Evolutionary conservation across 2,113 vertebrate genomes (phyloP).

Genomic region (Crotalus viridis): DNA sequence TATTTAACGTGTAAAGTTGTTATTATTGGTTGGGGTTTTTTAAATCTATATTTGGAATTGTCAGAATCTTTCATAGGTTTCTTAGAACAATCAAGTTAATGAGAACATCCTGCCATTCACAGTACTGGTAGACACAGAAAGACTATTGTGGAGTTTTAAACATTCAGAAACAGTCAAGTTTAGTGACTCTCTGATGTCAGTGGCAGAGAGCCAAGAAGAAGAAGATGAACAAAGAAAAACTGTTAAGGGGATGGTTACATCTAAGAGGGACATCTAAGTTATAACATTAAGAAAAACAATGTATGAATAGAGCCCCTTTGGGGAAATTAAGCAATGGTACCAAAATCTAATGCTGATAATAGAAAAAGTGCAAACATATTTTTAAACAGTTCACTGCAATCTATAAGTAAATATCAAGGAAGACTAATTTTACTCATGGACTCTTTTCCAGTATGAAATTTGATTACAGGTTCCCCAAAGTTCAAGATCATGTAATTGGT

Average conservation of each 20-base stretch:
- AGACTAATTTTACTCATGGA: constrained; percentile 15
- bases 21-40: neutral
- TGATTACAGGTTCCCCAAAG: constrained; percentile 15
- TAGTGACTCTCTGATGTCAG: constrained; percentile 21
- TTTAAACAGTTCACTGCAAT: constrained; percentile 13
- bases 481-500: constrained; percentile 10
- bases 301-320: constrained; percentile 30
- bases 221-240: constrained; percentile 8
- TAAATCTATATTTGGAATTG: neutral
- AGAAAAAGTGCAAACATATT: constrained; percentile 2
- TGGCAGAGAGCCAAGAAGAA: constrained; percentile 28
- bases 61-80: neutral
- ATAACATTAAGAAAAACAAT: constrained; percentile 1
- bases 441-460: constrained; percentile 31
- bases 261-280: neutral
- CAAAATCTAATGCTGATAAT: constrained; percentile 6
- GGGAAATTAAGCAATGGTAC: neutral
- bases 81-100: neutral
- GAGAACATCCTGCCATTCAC: neutral
- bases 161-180: constrained; percentile 15
- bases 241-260: constrained; percentile 34
- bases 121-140: neutral
- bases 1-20: neutral
- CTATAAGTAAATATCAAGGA: constrained; percentile 23
- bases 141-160: constrained; percentile 30